phyloP scores from a whole-genome alignment of 1,140 invertebrate species.

The Carposina sasakii region DNA sequence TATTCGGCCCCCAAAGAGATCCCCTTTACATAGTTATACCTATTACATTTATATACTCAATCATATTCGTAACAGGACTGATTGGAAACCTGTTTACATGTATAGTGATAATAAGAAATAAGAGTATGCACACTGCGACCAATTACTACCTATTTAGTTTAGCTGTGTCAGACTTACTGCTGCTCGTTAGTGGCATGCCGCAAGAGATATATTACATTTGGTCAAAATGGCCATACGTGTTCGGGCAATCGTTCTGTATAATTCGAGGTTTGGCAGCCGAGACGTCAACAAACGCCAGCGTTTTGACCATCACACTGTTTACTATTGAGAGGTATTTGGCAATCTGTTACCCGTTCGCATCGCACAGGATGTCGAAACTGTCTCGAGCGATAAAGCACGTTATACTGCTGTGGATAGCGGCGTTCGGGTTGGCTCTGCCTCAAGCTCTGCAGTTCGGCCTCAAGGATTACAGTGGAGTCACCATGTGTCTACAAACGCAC shows the following conservation, averaged over 20 bases:
- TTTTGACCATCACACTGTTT: slow-evolving; percentile 89
- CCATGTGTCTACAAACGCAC: slow-evolving; percentile 75
- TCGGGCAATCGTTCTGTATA: slow-evolving; percentile 90
- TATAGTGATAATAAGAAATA: slow-evolving; percentile 92
- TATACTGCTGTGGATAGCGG: slow-evolving; percentile 81
- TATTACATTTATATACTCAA: slow-evolving; percentile 84
- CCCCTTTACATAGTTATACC: slow-evolving; percentile 82
- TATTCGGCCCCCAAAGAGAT: slow-evolving; percentile 75
- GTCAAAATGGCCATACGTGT: slow-evolving; percentile 90
- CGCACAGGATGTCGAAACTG: slow-evolving; percentile 89
- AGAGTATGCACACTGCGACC: slow-evolving; percentile 93
- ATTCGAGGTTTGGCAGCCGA: slow-evolving; percentile 88
- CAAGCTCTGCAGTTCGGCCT: slow-evolving; percentile 84
- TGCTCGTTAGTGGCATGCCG: slow-evolving; percentile 86
- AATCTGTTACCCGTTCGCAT: slow-evolving; percentile 82
- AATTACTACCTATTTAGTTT: slow-evolving; percentile 96
- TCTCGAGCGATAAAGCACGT: slow-evolving; percentile 83
- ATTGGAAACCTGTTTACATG: slow-evolving; percentile 95
- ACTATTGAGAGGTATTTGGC: slow-evolving; percentile 87
- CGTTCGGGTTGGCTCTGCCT: slow-evolving; percentile 84
- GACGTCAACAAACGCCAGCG: slow-evolving; percentile 93
- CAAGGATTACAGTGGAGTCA: slow-evolving; percentile 57
- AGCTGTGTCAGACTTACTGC: slow-evolving; percentile 92
- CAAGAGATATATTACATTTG: slow-evolving; percentile 92
- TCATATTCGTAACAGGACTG: slow-evolving; percentile 90